Base-by-base conservation (phyloP, 2,113 vertebrate species). In the Coptodon bakossiorum region DNA sequence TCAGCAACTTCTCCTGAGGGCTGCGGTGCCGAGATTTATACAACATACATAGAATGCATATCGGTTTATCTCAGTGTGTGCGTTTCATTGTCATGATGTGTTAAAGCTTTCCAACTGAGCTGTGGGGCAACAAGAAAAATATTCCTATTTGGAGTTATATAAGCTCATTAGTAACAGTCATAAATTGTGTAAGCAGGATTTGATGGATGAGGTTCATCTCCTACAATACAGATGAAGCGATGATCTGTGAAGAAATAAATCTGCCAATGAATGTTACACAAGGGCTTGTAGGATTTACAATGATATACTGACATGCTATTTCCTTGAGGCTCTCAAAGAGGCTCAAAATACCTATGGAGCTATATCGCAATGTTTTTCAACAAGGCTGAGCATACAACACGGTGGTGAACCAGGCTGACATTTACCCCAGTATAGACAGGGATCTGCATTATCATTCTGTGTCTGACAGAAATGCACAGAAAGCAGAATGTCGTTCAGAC, bases 121-220 rank as follows among this genome's bases (percentile, higher is more conserved):
- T 91, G 84, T 68, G 38, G 82, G 78, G 83, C 78, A 79, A 83
- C 6, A 11, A 40, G 73, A 81, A 71, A 88, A 85, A 88, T 88
- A 90, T 88, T 89, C 87, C 81, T 88, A 88, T 90, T 92, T 53
- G 91, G 89, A 89, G 61, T 92, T 81, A 48, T 9, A 43, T 94
- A 95, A 93, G 88, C 94, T 92, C 90, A 80, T 94, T 93, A 91
- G 86, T 38, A 73, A 92, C 88, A 78, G 48, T 82, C 82, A 34
- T 68, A 63, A 56, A 90, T 38, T 73, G 90, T 91, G 82, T 68
- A 22, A 53, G 78, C 61, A 12, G 88, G 52, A 81, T 86, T 81
- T 84, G 82, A 89, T 59, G 50, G 38, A 76, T 73, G 86, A 48
- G 50, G 86, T 57, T 84, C 79, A 31, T n/a, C 48, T 31, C 80